Evolutionary conservation across 2,888 invertebrate genomes (phyloP), one percentile per base, ranked within the genome.

Genomic region (Catocala fraxini): DNA sequence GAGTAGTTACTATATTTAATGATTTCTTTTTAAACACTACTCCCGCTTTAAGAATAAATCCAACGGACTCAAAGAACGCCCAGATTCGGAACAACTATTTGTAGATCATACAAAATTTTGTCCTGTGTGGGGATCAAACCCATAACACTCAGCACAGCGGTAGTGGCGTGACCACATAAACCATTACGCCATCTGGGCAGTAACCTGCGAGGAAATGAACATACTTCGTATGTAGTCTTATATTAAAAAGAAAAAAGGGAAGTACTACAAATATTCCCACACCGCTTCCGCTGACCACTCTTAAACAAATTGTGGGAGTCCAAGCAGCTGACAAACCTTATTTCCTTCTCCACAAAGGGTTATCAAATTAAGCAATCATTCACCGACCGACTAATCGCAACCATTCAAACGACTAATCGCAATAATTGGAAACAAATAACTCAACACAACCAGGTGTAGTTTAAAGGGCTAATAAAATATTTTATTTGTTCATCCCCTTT

Each of bases 401-500:
- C 41, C 47, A 11, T 9, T 15, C 39, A 34, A 42, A 51, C 59
- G 55, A 63, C 62, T 74, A 71, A 75, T 77, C 68, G 63, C 65
- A 63, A 11, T 74, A 73, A 77, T 77, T 68, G 63, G 56, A 58
- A n/a, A 51, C 60, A 67, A 70, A 75, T 77, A 71, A 75, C 66
- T 75, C 68, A 73, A 64, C 64, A 47, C 56, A 48, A 45, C 54
- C 77, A 77, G 77, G 77, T 77, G 77, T 56, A 11, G 42, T 59
- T 52, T 56, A 39, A 68, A 51, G 46, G 58, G 61, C 6, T 51
- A 25, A 55, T 63, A 75, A 67, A 75, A 54, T 68, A 49, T 59
- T 72, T 73, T 70, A 72, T 79, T 71, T 76, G 74, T 71, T 70
- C 78, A 79, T 77, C 79, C 81, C 35, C 79, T 74, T 74, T 75